A percentile compares a stretch with the other conserved stretches of the same genome.
These are phyloP conservation scores for Chaetodon auriga DNA, from an alignment of 2,113 vertebrate genomes.

Conservation along the genomic window DNA sequence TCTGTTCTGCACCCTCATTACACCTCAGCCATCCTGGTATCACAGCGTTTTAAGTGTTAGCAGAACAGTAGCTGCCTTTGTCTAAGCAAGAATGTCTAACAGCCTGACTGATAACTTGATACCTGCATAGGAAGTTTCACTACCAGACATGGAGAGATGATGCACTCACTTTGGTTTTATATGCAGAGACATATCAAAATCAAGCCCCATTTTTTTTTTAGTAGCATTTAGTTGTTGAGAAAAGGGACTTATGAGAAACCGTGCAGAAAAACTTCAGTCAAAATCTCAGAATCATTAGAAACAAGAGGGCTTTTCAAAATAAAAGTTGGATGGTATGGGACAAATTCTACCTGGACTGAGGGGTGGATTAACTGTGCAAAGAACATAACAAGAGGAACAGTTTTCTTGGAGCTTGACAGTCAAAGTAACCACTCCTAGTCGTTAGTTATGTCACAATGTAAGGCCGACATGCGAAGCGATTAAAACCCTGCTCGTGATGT, in stretches of 20 bases:
- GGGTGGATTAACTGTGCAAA: not conserved
- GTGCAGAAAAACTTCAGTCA: no score
- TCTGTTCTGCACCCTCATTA: conserved; percentile 17
- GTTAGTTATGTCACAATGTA: conserved; percentile 2
- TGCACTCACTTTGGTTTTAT: not conserved
- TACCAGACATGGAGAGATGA: not conserved
- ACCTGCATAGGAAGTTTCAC: conserved; percentile 23
- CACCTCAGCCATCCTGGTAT: not conserved
- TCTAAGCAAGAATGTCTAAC: conserved; percentile 5
- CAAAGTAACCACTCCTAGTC: not conserved
- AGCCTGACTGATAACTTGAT: conserved; percentile 26
- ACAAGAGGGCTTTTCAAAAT: not conserved
- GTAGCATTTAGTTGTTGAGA: no score
- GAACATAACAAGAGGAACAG: not conserved
- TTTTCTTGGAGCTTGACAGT: not conserved
- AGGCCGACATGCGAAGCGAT: not conserved
- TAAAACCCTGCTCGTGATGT: not conserved
- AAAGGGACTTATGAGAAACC: no score
- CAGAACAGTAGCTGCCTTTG: conserved; percentile 43
- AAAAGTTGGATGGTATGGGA: not conserved
- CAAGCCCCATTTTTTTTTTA: not conserved
- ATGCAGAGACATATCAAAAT: not conserved
- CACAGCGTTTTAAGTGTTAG: not conserved
- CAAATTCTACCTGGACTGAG: not conserved
- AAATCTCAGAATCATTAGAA: not conserved